Evolutionary conservation across 2,888 invertebrate species (phyloP), one percentile per base, ranked within the genome.

Genomic region (Bhutanitis thaidina): DNA sequence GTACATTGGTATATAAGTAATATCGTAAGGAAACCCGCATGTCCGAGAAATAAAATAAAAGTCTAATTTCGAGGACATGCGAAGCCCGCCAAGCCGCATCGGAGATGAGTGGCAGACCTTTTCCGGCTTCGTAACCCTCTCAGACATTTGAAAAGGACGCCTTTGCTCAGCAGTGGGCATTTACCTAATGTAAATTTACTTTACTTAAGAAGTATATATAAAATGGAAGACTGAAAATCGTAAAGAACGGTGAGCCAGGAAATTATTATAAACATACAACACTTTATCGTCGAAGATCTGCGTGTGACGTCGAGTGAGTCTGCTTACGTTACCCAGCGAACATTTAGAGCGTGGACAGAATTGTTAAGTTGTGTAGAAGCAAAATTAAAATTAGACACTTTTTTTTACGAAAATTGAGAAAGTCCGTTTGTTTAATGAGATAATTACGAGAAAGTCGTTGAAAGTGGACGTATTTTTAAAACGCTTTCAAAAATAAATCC

Each of bases 331-430:
- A 34, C n/a, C n/a, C 40, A 34, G 25, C 16, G 7, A 38, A 38
- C 25, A 39, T 50, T 44, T 12, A 50, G 50, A 50, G 50, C 50
- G 50, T 50, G 27, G 27, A 49, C 49, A 38, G 15, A n/a, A 38
- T 38, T 12, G 1, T 29, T 43, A 27, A 38, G 25, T 44, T 34
- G 49, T 38, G 15, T 25, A 38, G 14, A 43, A 34, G 38, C n/a
- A 27, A 34, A 8, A 10, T 32, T 32, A 44, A 44, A 34, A 34
- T 50, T 49, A 38, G 16, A 16, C 43, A 25, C 30, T 49, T 44
- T 16, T 13, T 49, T 44, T 29, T 14, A 49, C 30, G 4, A 9
- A 16, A 39, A 44, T 39, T 50, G 38, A 38, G 50, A 39, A 44
- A 44, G 16, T 30, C 7, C 13, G 20, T 43, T 12, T 9, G 12